These are phyloP conservation scores for Lycopodina hypogea DNA, from an alignment of 37 sponge, comb jelly and placozoan genomes.

Conservation along the genomic window DNA sequence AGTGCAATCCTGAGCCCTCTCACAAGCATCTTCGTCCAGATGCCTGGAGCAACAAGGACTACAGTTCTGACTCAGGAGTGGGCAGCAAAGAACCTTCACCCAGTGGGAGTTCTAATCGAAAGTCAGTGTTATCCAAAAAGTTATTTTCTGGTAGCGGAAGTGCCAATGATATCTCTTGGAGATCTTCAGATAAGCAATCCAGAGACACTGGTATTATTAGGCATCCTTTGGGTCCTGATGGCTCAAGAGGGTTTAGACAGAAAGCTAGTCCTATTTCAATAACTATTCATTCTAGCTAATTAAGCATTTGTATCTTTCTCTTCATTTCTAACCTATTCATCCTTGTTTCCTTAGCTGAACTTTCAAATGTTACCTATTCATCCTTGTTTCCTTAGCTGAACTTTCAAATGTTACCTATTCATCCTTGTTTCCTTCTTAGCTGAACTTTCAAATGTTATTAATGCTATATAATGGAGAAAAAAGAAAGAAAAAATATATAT, in stretches of 20 bases:
- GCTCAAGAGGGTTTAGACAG: constrained; percentile 70
- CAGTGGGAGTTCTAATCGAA: constrained; percentile 53
- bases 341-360: too few species aligned
- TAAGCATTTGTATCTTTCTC: too few species aligned
- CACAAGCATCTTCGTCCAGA: constrained; percentile 21
- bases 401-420: too few species aligned
- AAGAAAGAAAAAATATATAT: too few species aligned
- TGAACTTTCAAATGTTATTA: too few species aligned
- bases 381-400: too few species aligned
- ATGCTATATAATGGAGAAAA: too few species aligned
- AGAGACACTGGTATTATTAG: constrained; percentile 40
- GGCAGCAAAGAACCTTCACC: constrained; percentile 15
- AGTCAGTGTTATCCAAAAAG: constrained; percentile 41
- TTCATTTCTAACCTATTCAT: too few species aligned
- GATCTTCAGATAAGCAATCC: neutral
- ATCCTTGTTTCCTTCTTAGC: too few species aligned
- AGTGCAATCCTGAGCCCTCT: constrained; percentile 4
- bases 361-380: too few species aligned
- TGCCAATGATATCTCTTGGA: neutral
- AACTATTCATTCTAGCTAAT: neutral
- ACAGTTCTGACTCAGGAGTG: constrained; percentile 60
- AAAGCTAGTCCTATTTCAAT: neutral
- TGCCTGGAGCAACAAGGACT: constrained; percentile 16
- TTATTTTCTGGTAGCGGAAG: constrained; percentile 9
- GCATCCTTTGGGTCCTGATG: constrained; percentile 88